Base-by-base conservation (phyloP, 1,140 invertebrate species). In the Drosophila dunni region DNA sequence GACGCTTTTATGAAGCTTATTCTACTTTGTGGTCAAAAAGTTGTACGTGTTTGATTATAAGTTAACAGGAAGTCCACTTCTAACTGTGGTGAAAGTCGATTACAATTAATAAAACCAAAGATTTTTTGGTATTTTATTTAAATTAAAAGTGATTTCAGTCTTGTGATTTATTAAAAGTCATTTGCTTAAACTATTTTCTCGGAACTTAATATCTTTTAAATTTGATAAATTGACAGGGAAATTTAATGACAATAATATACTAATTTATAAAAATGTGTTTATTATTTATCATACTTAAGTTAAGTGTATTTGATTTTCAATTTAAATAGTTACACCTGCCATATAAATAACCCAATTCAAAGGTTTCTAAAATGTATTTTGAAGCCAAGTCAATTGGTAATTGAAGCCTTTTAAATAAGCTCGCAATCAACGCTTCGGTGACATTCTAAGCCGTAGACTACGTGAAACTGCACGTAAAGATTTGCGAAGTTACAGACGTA, bases 401-500 rank as follows among this genome's bases (percentile, higher is more conserved):
- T 63, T 63, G 20, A 17, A 56, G 24, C 29, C 33, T 33, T 40
- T 53, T 1, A 3, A 53, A 72, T 24, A 72, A 34, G 38, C 15
- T 36, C 24, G 20, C 38, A 64, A 46, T 11, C 20, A 54, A 50
- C 42, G 17, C 38, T 53, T 24, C 9, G 9, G 33, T 13, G 11
- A 17, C 2, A 11, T 2, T 11, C 10, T 65, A 65, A 71, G 68
- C 61, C 20, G 6, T 8, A 8, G 54, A 58, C 36, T 60, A 11
- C 11, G 45, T 17, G 10, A 66, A 57, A 29, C 34, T 60, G 46
- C 70, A 72, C 57, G 56, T 62, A 69, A 62, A 62, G 48, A 53
- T 54, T 67, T 54, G 9, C 46, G 2, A 33, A 58, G 53, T 34
- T 57, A 17, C 33, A 40, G 34, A 9, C 38, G 11, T n/a, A 53